Conservation (phyloP, 2,888 invertebrate species). For the Choristoneura rosaceana region DNA sequence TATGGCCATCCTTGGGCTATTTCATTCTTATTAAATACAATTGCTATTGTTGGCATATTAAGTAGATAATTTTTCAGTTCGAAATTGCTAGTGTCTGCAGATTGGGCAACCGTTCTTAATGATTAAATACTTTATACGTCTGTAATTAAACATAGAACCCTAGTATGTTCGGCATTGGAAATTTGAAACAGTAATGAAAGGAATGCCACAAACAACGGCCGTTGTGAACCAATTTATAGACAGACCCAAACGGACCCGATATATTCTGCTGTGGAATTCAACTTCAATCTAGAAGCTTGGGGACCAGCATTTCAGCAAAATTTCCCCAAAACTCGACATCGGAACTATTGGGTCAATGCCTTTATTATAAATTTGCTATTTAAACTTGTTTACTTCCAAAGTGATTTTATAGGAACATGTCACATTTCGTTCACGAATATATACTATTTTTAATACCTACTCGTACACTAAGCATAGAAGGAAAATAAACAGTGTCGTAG, state of each 20-base stretch:
- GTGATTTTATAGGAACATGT: background rate
- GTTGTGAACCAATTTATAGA: constrained; percentile 5
- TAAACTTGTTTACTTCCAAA: background rate
- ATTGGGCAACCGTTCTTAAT: background rate
- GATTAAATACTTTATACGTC: background rate
- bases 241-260: constrained; percentile 14
- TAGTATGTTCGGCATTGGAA: background rate
- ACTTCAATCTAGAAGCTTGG: constrained; percentile 10
- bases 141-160: background rate
- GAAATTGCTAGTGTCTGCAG: background rate
- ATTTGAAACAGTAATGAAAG: constrained; percentile 7
- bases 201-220: constrained; percentile 5
- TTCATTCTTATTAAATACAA: too few species aligned
- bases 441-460: too few species aligned
- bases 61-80: background rate
- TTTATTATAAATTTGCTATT: background rate
- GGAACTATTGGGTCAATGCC: background rate
- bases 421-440: background rate
- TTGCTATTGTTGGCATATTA: background rate
- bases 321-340: background rate
- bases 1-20: too few species aligned
- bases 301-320: constrained; percentile 14
- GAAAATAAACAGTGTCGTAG: too few species aligned
- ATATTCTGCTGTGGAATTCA: constrained; percentile 6
- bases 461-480: too few species aligned